Conservation (phyloP, 2,113 vertebrate genomes). For the Albula glossodonta region DNA sequence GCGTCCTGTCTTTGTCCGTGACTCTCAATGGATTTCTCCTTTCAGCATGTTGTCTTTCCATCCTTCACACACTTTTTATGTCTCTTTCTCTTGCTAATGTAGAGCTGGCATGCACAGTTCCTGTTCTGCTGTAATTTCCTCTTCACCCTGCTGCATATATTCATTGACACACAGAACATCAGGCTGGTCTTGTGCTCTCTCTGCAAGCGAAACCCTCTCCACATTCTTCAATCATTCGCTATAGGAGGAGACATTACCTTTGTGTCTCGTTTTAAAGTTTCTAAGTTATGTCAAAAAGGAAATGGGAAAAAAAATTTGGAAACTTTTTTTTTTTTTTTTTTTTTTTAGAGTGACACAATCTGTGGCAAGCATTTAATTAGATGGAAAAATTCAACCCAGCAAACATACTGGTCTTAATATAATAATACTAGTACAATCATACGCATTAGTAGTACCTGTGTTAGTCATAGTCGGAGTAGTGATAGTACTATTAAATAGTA, state of each 20-base stretch:
- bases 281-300: too few species aligned
- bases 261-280: background rate
- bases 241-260: background rate
- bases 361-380: too few species aligned
- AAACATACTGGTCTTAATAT: too few species aligned
- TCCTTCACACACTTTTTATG: conserved; percentile 43
- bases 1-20: background rate
- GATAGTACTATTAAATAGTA: too few species aligned
- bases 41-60: background rate
- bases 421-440: too few species aligned
- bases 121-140: background rate
- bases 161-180: conserved; percentile 8
- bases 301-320: too few species aligned
- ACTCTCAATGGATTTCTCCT: conserved; percentile 22
- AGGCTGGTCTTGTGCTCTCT: background rate
- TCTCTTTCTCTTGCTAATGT: conserved; percentile 3
- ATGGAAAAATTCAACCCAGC: too few species aligned
- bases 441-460: too few species aligned
- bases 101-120: background rate
- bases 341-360: too few species aligned
- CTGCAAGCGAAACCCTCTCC: background rate
- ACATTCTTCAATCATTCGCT: background rate
- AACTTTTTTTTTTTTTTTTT: too few species aligned
- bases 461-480: too few species aligned
- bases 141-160: background rate